phyloP scores from a whole-genome alignment of 92 coral and sea anemone species.

The Epizoanthus rinbou region DNA sequence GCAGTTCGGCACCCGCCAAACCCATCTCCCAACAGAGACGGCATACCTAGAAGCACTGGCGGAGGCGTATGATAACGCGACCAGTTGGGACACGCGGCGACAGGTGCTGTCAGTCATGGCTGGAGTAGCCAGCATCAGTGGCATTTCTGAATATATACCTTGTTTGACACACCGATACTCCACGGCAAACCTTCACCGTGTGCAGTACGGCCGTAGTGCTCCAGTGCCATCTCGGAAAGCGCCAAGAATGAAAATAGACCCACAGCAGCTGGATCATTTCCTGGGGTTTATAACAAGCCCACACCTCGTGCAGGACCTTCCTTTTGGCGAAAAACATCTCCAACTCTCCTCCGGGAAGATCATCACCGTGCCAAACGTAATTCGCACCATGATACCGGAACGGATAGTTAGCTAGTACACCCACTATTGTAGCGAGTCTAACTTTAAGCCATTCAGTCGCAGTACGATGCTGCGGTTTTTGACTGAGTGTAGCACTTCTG shows the following conservation, averaged over 20 bases:
- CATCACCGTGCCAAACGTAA: constrained; percentile 30
- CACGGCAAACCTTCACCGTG: constrained; percentile 46
- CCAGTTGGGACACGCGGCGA: constrained; percentile 4
- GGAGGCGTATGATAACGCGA: constrained; percentile 6
- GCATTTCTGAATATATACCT: constrained; percentile 31
- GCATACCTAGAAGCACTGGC: constrained; percentile 21
- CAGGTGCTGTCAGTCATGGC: constrained; percentile 11
- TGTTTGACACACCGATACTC: constrained; percentile 51
- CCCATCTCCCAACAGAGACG: constrained; percentile 39
- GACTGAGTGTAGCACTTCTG: constrained; percentile 30
- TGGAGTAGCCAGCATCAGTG: constrained; percentile 1
- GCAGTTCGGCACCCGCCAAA: constrained; percentile 24
- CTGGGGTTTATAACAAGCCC: constrained; percentile 56
- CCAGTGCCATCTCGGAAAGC: constrained; percentile 32
- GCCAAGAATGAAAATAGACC: constrained; percentile 50
- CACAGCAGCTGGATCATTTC: constrained; percentile 56
- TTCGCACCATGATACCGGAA: constrained; percentile 19
- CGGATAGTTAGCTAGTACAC: constrained; percentile 27
- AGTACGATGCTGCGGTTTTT: constrained; percentile 22
- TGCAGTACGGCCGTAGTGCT: constrained; percentile 54
- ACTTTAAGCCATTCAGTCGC: constrained; percentile 21
- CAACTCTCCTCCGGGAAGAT: constrained; percentile 15
- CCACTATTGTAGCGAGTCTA: constrained; percentile 28
- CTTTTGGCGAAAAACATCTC: constrained; percentile 31
- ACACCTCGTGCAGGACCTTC: constrained; percentile 32